Evolutionary conservation across 2,888 invertebrate species (phyloP).

Genomic region (Leucania comma): DNA sequence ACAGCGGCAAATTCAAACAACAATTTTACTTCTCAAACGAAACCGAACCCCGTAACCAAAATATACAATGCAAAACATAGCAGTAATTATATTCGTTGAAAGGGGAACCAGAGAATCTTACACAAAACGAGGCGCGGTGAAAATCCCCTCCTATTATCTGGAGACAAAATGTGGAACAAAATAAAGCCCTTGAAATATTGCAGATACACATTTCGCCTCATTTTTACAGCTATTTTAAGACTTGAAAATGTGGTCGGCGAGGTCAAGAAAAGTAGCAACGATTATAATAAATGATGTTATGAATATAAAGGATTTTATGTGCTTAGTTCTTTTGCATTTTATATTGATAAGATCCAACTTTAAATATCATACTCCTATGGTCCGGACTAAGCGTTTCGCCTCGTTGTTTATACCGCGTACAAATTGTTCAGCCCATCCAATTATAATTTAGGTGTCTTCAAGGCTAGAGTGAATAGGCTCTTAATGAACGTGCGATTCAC

Average conservation of each 20-base stretch:
- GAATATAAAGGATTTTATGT: slow-evolving; percentile 11
- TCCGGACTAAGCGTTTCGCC: no score
- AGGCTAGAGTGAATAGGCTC: no score
- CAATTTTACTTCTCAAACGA: slow-evolving; percentile 37
- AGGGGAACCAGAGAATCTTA: slow-evolving; percentile 35
- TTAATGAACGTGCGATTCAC: no score
- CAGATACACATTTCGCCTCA: slow-evolving; percentile 50
- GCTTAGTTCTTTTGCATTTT: neutral
- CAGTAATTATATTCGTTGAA: slow-evolving; percentile 56
- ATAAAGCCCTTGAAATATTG: slow-evolving; percentile 60
- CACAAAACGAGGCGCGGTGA: slow-evolving; percentile 42
- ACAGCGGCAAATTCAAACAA: slow-evolving; percentile 15
- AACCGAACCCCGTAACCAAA: slow-evolving; percentile 32
- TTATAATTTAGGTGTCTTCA: no score
- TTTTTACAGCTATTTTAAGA: slow-evolving; percentile 51
- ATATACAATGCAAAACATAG: slow-evolving; percentile 55
- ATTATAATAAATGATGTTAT: slow-evolving; percentile 33
- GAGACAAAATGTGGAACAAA: slow-evolving; percentile 52
- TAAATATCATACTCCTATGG: no score
- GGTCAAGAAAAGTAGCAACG: slow-evolving; percentile 20
- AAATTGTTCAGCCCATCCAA: no score
- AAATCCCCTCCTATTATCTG: slow-evolving; percentile 56
- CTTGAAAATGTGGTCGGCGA: slow-evolving; percentile 39
- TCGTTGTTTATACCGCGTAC: no score
- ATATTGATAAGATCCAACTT: neutral